Evolutionary conservation across 2,113 vertebrate genomes (phyloP).

Genomic region (Myotis yumanensis): DNA sequence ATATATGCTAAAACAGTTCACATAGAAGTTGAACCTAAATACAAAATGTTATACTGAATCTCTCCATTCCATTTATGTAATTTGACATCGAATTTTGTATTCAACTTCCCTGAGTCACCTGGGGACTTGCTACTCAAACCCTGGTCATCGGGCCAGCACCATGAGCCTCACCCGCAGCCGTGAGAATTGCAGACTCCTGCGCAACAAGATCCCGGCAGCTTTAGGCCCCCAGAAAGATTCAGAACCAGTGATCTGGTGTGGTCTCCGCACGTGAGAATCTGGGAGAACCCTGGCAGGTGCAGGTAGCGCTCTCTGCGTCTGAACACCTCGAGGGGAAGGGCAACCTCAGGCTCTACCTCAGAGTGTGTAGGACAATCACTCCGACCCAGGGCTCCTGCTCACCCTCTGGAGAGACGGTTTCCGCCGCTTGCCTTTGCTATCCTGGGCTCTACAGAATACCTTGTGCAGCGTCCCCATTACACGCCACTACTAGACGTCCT

Average conservation of each 20-base stretch:
- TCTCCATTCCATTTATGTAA: background rate
- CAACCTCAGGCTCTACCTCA: background rate
- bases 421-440: background rate
- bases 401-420: background rate
- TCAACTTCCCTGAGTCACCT: background rate
- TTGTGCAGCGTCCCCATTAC: background rate
- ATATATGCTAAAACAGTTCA: background rate
- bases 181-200: background rate
- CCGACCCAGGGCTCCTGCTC: background rate
- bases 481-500: background rate
- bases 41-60: background rate
- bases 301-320: background rate
- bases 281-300: background rate
- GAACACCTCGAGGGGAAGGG: background rate
- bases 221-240: accelerated
- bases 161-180: background rate
- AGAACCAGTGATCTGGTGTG: background rate
- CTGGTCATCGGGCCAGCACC: background rate
- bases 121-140: background rate
- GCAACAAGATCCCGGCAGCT: background rate
- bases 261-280: background rate
- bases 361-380: background rate
- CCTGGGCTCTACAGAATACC: background rate
- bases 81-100: accelerated
- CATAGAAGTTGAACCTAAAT: background rate